phyloP scores from a whole-genome alignment of 2,888 invertebrate genomes.

The Liodrosophila aerea region DNA sequence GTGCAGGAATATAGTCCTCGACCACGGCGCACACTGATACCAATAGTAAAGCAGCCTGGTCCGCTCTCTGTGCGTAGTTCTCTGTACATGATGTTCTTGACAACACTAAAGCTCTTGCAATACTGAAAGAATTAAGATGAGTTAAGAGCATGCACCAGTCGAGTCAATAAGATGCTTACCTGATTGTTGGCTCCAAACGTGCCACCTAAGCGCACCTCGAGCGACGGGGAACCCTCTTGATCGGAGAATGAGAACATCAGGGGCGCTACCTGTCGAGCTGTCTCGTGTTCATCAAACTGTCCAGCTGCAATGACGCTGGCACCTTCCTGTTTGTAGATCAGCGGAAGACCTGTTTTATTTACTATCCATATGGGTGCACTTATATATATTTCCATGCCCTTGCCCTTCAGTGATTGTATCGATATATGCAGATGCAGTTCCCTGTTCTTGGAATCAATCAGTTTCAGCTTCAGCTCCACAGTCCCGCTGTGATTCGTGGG shows the following conservation, averaged over 20 bases:
- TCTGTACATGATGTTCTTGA: conserved; percentile 89
- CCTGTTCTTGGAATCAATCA: conserved; percentile 89
- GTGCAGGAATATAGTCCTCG: conserved; percentile 95
- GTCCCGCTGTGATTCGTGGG: conserved; percentile 83
- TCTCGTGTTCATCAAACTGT: conserved; percentile 97
- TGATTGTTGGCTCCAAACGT: conserved; percentile 84
- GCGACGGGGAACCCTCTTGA: conserved; percentile 90
- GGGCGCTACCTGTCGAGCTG: conserved; percentile 95
- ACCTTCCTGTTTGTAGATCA: conserved; percentile 96
- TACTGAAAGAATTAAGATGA: conserved; percentile 84
- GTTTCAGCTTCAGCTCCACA: conserved; percentile 87
- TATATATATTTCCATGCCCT: conserved; percentile 87
- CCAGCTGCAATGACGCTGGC: conserved; percentile 90
- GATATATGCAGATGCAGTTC: conserved; percentile 89
- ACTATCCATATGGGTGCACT: conserved; percentile 97
- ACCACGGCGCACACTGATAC: conserved; percentile 93
- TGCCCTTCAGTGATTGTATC: conserved; percentile 85
- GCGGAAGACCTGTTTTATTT: conserved; percentile 97
- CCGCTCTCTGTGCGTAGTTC: conserved; percentile 83
- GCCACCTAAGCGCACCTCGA: conserved; percentile 90
- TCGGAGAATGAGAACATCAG: conserved; percentile 97
- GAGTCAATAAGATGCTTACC: conserved; percentile 74
- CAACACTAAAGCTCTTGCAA: conserved; percentile 94
- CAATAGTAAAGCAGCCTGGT: conserved; percentile 86
- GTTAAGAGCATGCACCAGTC: not conserved